Percentiles rank a stretch among this genome's conserved stretches.
These are phyloP conservation scores for Nudaria mundana DNA, from an alignment of 2,888 invertebrate genomes.

Conservation along the genomic window DNA sequence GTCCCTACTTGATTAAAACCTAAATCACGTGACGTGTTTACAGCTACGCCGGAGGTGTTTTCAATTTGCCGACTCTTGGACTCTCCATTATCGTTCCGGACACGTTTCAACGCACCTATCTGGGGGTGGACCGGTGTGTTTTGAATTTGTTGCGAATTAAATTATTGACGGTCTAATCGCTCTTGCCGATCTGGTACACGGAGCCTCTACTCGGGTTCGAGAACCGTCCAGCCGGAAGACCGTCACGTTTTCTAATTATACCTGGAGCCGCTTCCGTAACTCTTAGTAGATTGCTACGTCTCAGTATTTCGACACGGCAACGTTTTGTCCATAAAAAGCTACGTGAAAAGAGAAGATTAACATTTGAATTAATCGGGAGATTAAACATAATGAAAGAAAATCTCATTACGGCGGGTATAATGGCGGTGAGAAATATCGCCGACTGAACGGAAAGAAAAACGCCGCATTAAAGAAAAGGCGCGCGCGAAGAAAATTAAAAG, in stretches of 20 bases:
- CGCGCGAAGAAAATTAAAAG: constrained; percentile 78
- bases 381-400: constrained; percentile 82
- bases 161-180: constrained; percentile 78
- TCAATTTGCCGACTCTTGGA: constrained; percentile 78
- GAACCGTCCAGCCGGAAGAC: constrained; percentile 34
- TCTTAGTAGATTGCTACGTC: constrained; percentile 54
- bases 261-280: constrained; percentile 62
- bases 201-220: constrained; percentile 30
- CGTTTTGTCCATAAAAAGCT: constrained; percentile 66
- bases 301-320: constrained; percentile 60
- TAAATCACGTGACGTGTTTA: constrained; percentile 82
- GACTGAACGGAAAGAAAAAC: constrained; percentile 59
- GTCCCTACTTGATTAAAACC: constrained; percentile 82
- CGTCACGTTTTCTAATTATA: constrained; percentile 77
- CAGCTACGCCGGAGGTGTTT: constrained; percentile 79
- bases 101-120: constrained; percentile 76
- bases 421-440: constrained; percentile 76
- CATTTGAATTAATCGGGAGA: constrained; percentile 82
- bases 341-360: constrained; percentile 75
- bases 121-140: constrained; percentile 68
- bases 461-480: constrained; percentile 69
- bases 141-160: constrained; percentile 80
- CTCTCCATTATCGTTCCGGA: constrained; percentile 75
- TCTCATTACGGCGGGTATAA: constrained; percentile 78
- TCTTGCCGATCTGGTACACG: constrained; percentile 48